Evolutionary conservation across 2,113 vertebrate genomes (phyloP).

Genomic region (Anser cygnoides): DNA sequence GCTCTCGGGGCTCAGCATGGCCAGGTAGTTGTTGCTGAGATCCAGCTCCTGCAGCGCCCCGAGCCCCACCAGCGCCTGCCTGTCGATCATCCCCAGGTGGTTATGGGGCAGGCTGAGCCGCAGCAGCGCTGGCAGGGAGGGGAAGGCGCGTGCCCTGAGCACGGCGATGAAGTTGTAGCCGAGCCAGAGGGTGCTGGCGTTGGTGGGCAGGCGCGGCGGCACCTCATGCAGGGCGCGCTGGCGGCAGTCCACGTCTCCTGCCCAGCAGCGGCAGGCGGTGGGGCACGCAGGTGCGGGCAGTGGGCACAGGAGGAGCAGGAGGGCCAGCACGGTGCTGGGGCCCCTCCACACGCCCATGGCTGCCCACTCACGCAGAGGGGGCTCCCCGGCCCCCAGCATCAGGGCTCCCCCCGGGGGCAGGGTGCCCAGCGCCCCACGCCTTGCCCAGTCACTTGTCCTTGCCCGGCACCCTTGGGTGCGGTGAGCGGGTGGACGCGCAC

Average conservation of each 20-base stretch:
- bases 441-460: background rate
- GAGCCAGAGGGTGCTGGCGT: conserved; percentile 56
- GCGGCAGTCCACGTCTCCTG: conserved; percentile 57
- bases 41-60: conserved; percentile 68
- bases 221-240: conserved; percentile 50
- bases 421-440: accelerated
- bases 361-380: accelerated
- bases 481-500: background rate
- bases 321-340: background rate
- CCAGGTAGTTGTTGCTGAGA: conserved; percentile 74
- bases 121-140: background rate
- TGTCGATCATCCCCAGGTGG: conserved; percentile 66
- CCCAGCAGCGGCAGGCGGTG: conserved; percentile 53
- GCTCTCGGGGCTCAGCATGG: conserved; percentile 47
- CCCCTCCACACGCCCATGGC: background rate
- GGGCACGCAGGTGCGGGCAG: conserved; percentile 33
- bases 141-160: conserved; percentile 59
- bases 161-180: conserved; percentile 65
- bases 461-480: background rate
- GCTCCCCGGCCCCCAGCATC: accelerated
- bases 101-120: conserved; percentile 74
- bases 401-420: accelerated
- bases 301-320: background rate
- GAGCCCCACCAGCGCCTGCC: conserved; percentile 70
- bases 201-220: conserved; percentile 40